Base-by-base conservation (phyloP, 2,113 vertebrate species). In the Solea solea region DNA sequence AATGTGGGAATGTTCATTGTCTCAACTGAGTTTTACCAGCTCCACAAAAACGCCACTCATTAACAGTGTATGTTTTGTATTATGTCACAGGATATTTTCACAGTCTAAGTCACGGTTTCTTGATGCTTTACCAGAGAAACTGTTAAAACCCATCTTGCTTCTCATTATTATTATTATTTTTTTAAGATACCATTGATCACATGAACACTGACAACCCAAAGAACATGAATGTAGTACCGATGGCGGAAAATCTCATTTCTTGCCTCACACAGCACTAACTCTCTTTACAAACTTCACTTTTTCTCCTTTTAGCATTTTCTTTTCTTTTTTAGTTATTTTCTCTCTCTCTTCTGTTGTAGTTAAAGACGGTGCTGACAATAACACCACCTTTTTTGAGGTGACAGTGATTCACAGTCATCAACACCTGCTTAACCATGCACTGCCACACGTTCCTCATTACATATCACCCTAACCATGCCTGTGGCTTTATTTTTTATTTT, bases 401-500 rank as follows among this genome's bases (percentile, higher is more conserved):
- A 56, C 54, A 49, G 44, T 54, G 73, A 78, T 76, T 84, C 78
- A 82, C 83, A 84, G 68, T 81, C 71, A 86, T 86, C 77, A 88
- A 84, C 86, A 86, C 84, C 72, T 84, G 74, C 81, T 80, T 74
- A 62, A 67, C 65, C 0, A 9, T 64, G 69, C 39, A 42, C 9
- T 3, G 27, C 16, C 4, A 21, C 67, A n/a, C 74, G 21, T 72
- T 75, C 60, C 56, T 8, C 65, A 63, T 78, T 46, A 14, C 64
- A 16, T 48, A 58, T 81, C 69, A 74, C 51, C 49, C 7, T 4
- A 10, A 4, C 40, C 41, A 7, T 28, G 12, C 12, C 40, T 75
- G 46, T 57, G 9, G 41, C 42, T 39, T 49, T 55, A 28, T 25
- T 66, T 56, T 21, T 71, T 28, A 21, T 65, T 15, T 28, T 51